Percentiles rank a stretch among this genome's conserved stretches.
These are phyloP conservation scores for Trichomycterus rosablanca DNA, from an alignment of 2,113 vertebrate genomes.

Conservation along the genomic window DNA sequence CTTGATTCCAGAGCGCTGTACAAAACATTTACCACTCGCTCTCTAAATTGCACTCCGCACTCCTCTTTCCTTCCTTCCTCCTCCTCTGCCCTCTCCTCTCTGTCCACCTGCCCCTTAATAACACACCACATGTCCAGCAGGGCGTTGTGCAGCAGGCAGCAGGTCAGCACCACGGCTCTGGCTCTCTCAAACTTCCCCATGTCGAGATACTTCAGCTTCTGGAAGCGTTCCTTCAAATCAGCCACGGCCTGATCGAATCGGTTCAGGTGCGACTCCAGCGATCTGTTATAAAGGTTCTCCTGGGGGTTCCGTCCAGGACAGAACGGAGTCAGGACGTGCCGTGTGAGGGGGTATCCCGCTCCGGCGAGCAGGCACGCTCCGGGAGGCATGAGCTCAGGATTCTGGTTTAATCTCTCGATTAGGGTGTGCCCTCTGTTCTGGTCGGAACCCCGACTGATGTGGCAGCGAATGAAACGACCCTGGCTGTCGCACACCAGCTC, in stretches of 20 bases:
- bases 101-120: conserved; percentile 43
- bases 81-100: conserved; percentile 42
- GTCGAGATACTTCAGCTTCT: conserved; percentile 60
- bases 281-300: conserved; percentile 60
- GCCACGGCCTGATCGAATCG: conserved; percentile 52
- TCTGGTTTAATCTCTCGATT: conserved; percentile 46
- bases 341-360: conserved; percentile 54
- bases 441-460: conserved; percentile 54
- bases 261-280: conserved; percentile 51
- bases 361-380: conserved; percentile 59
- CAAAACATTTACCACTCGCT: conserved; percentile 52
- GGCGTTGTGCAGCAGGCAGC: conserved; percentile 66
- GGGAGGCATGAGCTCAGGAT: conserved; percentile 54
- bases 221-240: conserved; percentile 57
- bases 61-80: conserved; percentile 52
- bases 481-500: conserved; percentile 57
- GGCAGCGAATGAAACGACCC: conserved; percentile 62
- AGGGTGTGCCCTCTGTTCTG: conserved; percentile 48
- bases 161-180: conserved; percentile 55
- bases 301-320: conserved; percentile 21
- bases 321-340: conserved; percentile 60
- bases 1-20: conserved; percentile 40
- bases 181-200: conserved; percentile 61
- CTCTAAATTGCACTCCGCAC: conserved; percentile 51
- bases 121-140: conserved; percentile 52